These are phyloP conservation scores for Andrena bicolor DNA, from an alignment of 2,888 invertebrate species.

Conservation along the genomic window DNA sequence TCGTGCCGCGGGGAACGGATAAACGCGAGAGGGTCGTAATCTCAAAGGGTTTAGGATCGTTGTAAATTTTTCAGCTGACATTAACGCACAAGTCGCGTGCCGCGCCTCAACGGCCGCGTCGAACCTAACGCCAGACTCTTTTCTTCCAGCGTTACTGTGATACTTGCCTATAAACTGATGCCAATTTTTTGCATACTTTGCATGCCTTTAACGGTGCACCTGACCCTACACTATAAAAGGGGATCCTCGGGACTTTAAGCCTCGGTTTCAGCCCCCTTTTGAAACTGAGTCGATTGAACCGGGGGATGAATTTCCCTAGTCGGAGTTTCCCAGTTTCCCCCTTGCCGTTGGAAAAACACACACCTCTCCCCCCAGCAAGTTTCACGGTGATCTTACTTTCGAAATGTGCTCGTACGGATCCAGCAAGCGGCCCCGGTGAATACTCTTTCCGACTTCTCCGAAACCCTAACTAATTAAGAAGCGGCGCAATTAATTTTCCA, in stretches of 20 bases:
- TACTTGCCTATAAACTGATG: conserved; percentile 24
- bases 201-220: neutral
- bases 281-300: neutral
- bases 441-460: conserved; percentile 46
- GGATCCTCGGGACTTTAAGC: neutral
- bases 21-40: conserved; percentile 57
- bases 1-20: conserved; percentile 47
- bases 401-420: conserved; percentile 12
- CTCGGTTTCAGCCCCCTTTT: neutral
- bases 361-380: neutral
- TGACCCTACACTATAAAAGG: neutral
- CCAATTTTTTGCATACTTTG: conserved; percentile 19
- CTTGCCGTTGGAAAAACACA: neutral
- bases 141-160: conserved; percentile 18
- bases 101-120: conserved; percentile 32
- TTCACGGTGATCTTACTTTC: conserved; percentile 13
- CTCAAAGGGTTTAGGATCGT: conserved; percentile 61
- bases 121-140: conserved; percentile 31
- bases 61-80: conserved; percentile 59
- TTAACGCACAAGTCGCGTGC: conserved; percentile 60
- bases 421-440: conserved; percentile 18
- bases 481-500: conserved; percentile 80
- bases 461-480: conserved; percentile 75
- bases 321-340: conserved; percentile 13
- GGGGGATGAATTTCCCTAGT: neutral